Percentiles rank a stretch among this genome's conserved stretches.
phyloP scores from a whole-genome alignment of 2,797 vertebrate species.

The Xenopus petersii region DNA sequence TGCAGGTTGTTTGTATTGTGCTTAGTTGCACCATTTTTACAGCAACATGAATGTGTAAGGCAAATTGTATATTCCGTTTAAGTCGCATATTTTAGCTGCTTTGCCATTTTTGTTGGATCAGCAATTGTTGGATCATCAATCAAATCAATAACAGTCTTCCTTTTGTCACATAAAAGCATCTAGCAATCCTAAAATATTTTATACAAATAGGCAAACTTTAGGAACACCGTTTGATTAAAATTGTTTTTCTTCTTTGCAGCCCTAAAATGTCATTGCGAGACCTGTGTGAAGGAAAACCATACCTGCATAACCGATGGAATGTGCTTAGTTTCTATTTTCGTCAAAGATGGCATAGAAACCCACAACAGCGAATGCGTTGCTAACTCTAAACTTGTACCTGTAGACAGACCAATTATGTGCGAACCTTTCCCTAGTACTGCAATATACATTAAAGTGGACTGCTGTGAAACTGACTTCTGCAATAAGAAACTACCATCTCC shows the following conservation, averaged over 20 bases:
- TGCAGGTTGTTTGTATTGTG: too few relatives aligned
- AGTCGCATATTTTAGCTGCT: too few relatives aligned
- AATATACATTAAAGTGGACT: constrained; percentile 69
- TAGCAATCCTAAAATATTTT: background rate
- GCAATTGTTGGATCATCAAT: too few relatives aligned
- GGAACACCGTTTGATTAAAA: too few relatives aligned
- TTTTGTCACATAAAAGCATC: too few relatives aligned
- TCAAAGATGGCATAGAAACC: constrained; percentile 65
- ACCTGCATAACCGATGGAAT: constrained; percentile 90
- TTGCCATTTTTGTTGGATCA: too few relatives aligned
- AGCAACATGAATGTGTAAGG: too few relatives aligned
- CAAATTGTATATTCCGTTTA: too few relatives aligned
- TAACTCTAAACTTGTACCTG: constrained; percentile 77
- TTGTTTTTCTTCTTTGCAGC: constrained; percentile 60
- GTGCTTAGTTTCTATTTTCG: constrained; percentile 81
- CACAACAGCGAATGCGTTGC: constrained; percentile 84
- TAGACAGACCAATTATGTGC: constrained; percentile 90
- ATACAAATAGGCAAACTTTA: too few relatives aligned
- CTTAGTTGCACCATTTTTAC: too few relatives aligned
- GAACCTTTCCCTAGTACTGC: constrained; percentile 72
- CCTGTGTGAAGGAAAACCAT: constrained; percentile 83
- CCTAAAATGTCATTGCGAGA: constrained; percentile 86
- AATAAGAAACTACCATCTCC: constrained; percentile 78
- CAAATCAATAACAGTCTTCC: too few relatives aligned
- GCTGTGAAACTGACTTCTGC: constrained; percentile 85